phyloP scores from a whole-genome alignment of 2,888 invertebrate genomes.

The Zelleria hepariella region DNA sequence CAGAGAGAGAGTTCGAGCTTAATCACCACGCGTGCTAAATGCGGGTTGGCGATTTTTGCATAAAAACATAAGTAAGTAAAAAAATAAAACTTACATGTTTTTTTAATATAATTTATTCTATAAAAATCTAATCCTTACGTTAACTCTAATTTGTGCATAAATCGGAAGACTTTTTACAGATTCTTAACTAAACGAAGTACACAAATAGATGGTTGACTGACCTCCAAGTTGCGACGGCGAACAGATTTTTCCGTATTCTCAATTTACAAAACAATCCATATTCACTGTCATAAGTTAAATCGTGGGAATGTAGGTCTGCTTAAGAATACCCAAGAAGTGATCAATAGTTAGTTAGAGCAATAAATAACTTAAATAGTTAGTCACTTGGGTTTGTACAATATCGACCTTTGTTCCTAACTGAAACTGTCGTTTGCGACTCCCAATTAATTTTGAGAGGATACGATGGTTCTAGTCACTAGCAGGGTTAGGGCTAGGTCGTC shows the following conservation, averaged over 20 bases:
- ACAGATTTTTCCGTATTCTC: neutral
- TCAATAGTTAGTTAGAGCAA: conserved; percentile 26
- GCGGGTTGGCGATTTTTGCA: too few species aligned
- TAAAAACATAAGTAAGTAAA: too few species aligned
- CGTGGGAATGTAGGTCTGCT: conserved; percentile 16
- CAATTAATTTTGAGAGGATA: neutral
- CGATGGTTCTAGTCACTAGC: neutral
- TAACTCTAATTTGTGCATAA: conserved; percentile 58
- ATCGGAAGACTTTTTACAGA: conserved; percentile 47
- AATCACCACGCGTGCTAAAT: too few species aligned
- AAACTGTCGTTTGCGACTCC: neutral
- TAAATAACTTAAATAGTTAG: conserved; percentile 65
- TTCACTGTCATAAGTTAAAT: conserved; percentile 3
- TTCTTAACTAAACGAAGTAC: conserved; percentile 28
- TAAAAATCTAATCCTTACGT: conserved; percentile 40
- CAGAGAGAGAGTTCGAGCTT: too few species aligned
- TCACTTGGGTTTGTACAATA: conserved; percentile 64
- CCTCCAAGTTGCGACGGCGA: conserved; percentile 3
- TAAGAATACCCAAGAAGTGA: conserved; percentile 6
- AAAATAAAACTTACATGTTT: neutral
- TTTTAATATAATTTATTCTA: conserved; percentile 9
- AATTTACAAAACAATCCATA: neutral
- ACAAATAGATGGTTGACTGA: conserved; percentile 4
- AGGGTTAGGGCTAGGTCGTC: conserved; percentile 22
- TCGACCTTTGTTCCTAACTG: neutral